Evolutionary conservation across 2,888 invertebrate species (phyloP), one percentile per base, ranked within the genome.

Genomic region (Harpagoxenus sublaevis): DNA sequence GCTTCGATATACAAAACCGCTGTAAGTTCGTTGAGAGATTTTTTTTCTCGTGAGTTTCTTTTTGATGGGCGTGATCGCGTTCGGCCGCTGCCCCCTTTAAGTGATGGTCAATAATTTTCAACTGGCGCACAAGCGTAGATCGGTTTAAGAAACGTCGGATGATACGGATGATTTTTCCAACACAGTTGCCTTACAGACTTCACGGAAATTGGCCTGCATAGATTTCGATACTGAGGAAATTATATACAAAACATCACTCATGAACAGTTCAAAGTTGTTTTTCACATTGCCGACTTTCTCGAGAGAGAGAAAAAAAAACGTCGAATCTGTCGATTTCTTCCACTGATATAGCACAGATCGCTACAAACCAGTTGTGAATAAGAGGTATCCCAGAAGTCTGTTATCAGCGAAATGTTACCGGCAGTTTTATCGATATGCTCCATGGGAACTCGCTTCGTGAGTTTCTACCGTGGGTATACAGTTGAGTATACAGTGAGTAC

Each of bases 21-120:
- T 88, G 86, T 88, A 88, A 88, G 83, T 87, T 90, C 88, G 86
- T 88, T 87, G 86, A 88, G 89, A 86, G 79, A 81, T 71, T 71
- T 78, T 81, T 81, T 48, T 81, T 48, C 55, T 73, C 12, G 23
- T 23, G 42, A 39, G 12, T 62, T 42, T 18, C 35, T 35, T 35
- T 35, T 35, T 35, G 35, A 28, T 18, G 48, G 55, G 78, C 42
- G 55, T 68, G 53, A 77, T 63, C 48, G 18, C 39, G 53, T 42
- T 23, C 60, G 45, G 45, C 35, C 31, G 70, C 57, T 60, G 57
- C 42, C 28, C n/a, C n/a, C 42, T 23, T 10, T 42, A 9, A 9
- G 12, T 12, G 31, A 5, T 60, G 35, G 48, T 60, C 73, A 28
- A 71, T 71, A 60, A 71, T 62, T 60, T 28, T 55, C 42, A 55